Base-by-base conservation (phyloP, 1,140 invertebrate genomes). In the Macrostomum lignano region DNA sequence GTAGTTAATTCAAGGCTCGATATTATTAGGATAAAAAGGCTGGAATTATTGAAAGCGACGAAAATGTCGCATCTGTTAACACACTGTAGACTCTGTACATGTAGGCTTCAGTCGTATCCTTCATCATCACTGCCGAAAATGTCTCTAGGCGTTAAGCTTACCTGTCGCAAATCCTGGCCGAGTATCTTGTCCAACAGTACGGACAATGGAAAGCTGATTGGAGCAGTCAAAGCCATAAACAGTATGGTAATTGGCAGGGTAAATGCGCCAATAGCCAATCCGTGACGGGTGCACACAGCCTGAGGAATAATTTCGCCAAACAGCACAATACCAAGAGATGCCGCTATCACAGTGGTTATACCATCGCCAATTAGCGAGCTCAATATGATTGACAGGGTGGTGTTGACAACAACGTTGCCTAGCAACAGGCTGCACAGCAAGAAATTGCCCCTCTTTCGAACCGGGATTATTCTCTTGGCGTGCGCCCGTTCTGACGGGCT, bases 321-420 rank as follows among this genome's bases (percentile, higher is more conserved):
- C 17, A 94, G 66, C 24, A 94, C 86, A 52, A 96, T 96, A 13
- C 73, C 69, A 35, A 88, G 50, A 1, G 82, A 93, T 2, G 84
- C 54, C 24, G 35, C 45, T 35, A 63, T 48, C 20, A 66, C 54
- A 24, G 86, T 82, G 38, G 88, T 67, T 20, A 67, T 36, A 5
- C 70, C 69, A 46, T 45, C 35, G 21, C 77, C 81, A 14, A 81
- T 84, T 38, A 96, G 54, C 45, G 78, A 74, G 51, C 94, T 88
- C 51, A 96, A 56, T 7, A 94, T 56, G 56, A 96, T 88, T 1
- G 88, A 93, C 43, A 94, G 74, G 9, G 77, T 74, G 1, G 77
- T 86, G 59, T 96, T 96, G 5, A 98, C 88, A 36, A 93, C 67
- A 21, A 96, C 88, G 56, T 98, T 96, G 11, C 81, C 84, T 21